Conservation (phyloP, 1,140 invertebrate genomes). For the Drosophila busckii region DNA sequence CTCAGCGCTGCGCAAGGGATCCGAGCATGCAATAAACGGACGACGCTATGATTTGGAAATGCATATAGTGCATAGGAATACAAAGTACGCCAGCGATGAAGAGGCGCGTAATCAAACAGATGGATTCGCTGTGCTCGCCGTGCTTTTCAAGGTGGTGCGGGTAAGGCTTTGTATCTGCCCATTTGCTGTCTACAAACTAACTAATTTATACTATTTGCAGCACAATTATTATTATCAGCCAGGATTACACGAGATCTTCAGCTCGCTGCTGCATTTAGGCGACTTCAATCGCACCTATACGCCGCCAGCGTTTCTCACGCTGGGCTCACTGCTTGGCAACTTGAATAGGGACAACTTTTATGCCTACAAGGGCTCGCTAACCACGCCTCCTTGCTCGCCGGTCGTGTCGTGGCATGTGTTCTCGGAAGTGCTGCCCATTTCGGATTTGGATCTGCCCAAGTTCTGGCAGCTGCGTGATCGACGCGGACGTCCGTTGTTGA, state of each 20-base stretch:
- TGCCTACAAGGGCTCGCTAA: constrained; percentile 93
- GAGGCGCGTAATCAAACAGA: constrained; percentile 84
- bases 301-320: constrained; percentile 34
- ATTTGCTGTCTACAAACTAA: neutral
- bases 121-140: constrained; percentile 89
- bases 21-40: constrained; percentile 80
- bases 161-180: constrained; percentile 68
- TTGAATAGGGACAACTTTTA: constrained; percentile 83
- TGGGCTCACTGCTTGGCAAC: constrained; percentile 60
- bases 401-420: constrained; percentile 94
- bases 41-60: constrained; percentile 86
- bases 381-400: constrained; percentile 94
- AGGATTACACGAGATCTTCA: constrained; percentile 52
- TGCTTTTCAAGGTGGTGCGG: constrained; percentile 87
- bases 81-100: constrained; percentile 82
- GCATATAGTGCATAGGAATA: constrained; percentile 93
- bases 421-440: constrained; percentile 83
- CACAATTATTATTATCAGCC: constrained; percentile 30
- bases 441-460: constrained; percentile 80
- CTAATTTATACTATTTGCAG: constrained; percentile 1
- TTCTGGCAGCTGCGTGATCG: constrained; percentile 82
- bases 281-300: constrained; percentile 63
- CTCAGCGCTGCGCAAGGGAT: constrained; percentile 78
- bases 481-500: constrained; percentile 79
- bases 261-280: constrained; percentile 40